Conservation (phyloP, 1,140 invertebrate genomes). For the Drosophila busckii region DNA sequence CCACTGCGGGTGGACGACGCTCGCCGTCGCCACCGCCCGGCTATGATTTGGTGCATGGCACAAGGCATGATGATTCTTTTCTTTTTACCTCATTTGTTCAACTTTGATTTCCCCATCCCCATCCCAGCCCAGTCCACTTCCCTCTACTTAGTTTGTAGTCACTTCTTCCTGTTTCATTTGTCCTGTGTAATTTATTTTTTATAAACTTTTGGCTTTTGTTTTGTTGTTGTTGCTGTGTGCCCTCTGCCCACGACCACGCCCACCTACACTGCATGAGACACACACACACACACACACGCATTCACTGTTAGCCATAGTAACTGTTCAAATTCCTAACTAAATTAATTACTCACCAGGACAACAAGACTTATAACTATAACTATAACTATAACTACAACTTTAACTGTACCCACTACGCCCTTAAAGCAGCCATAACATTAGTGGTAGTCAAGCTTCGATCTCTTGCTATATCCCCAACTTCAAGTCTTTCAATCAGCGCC, state of each 20-base stretch:
- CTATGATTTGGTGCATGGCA: conserved; percentile 79
- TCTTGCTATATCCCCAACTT: background rate
- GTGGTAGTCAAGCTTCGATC: conserved; percentile 16
- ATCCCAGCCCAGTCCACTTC: background rate
- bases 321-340: background rate
- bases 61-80: conserved; percentile 79
- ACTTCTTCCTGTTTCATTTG: conserved; percentile 1
- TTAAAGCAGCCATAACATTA: background rate
- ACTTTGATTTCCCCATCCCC: conserved; percentile 12
- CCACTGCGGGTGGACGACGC: conserved; percentile 33
- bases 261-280: conserved; percentile 36
- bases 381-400: conserved; percentile 2
- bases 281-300: background rate
- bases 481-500: too few relatives aligned
- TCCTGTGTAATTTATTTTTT: conserved; percentile 18
- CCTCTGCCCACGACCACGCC: conserved; percentile 24
- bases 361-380: background rate
- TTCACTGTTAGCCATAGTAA: background rate
- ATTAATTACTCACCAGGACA: too few relatives aligned
- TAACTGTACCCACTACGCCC: background rate
- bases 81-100: conserved; percentile 35
- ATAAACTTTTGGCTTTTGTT: conserved; percentile 6
- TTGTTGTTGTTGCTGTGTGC: conserved; percentile 22
- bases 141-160: background rate
- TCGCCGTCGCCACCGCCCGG: conserved; percentile 77